Percentiles rank a stretch among this genome's conserved stretches.
Evolutionary conservation across 2,113 vertebrate species (phyloP).

Genomic region (Dipodomys stephensi): DNA sequence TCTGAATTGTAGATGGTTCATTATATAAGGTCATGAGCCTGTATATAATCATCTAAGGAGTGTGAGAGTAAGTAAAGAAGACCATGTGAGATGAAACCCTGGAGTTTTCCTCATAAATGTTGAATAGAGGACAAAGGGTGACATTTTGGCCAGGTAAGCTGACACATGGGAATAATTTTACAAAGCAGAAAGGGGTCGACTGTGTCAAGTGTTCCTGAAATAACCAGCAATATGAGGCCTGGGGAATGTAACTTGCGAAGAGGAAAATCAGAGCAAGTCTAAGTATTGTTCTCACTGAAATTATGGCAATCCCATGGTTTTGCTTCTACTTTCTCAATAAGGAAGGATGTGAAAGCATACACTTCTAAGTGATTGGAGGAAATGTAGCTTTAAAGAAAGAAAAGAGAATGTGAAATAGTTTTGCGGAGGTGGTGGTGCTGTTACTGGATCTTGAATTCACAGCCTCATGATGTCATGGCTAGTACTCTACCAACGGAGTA

Average conservation of each 20-base stretch:
- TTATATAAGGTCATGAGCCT: background rate
- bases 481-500: no score
- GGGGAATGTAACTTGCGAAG: background rate
- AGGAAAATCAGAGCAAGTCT: background rate
- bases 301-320: background rate
- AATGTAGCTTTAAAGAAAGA: slow-evolving; percentile 15
- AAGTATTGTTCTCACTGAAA: background rate
- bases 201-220: background rate
- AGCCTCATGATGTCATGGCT: no score
- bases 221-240: background rate
- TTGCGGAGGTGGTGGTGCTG: no score
- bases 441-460: no score
- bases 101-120: background rate
- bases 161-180: background rate
- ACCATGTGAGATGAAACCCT: background rate
- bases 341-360: background rate
- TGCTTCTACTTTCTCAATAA: slow-evolving; percentile 13
- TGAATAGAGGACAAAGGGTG: slow-evolving; percentile 7
- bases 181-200: background rate
- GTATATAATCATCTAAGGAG: background rate
- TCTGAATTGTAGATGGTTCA: background rate
- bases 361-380: background rate
- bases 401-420: background rate
- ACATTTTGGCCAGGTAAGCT: background rate
- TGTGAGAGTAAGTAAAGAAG: background rate